phyloP scores from a whole-genome alignment of 2,113 vertebrate species.

The Vireo altiloquus region DNA sequence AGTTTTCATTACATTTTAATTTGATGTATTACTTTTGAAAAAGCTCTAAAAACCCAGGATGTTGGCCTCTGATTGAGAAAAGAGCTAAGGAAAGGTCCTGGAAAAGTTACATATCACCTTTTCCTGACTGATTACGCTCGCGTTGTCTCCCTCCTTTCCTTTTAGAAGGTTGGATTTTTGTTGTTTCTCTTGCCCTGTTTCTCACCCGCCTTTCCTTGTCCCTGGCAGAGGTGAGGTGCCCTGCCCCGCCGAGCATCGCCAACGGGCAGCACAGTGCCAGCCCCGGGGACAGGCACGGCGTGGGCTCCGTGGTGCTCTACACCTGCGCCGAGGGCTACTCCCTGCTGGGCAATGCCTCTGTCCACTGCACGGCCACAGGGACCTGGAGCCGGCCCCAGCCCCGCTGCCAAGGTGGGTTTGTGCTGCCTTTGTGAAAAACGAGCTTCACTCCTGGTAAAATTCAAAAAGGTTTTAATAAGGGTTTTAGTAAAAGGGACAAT shows the following conservation, averaged over 20 bases:
- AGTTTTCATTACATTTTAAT: not conserved
- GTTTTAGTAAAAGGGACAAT: no score
- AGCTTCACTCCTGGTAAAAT: no score
- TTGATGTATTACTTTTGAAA: not conserved
- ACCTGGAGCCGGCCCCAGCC: slow-evolving; percentile 56
- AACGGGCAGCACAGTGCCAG: not conserved
- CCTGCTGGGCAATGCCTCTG: not conserved
- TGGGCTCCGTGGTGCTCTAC: not conserved
- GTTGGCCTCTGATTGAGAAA: not conserved
- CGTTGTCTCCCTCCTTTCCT: not conserved
- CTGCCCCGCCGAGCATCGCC: not conserved
- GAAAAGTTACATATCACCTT: fast-evolving
- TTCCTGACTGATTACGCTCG: not conserved
- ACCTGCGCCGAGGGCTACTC: not conserved
- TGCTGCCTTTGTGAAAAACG: no score
- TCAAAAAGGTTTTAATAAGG: no score
- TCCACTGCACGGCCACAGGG: not conserved
- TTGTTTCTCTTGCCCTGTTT: not conserved
- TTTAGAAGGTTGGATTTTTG: not conserved
- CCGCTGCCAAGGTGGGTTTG: slow-evolving; percentile 50
- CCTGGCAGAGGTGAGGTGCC: not conserved
- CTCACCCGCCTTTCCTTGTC: not conserved
- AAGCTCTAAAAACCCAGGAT: not conserved
- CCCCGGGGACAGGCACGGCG: not conserved
- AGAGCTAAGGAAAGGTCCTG: not conserved